Evolutionary conservation across 2,888 invertebrate genomes (phyloP).

Genomic region (Orthosia gothica): DNA sequence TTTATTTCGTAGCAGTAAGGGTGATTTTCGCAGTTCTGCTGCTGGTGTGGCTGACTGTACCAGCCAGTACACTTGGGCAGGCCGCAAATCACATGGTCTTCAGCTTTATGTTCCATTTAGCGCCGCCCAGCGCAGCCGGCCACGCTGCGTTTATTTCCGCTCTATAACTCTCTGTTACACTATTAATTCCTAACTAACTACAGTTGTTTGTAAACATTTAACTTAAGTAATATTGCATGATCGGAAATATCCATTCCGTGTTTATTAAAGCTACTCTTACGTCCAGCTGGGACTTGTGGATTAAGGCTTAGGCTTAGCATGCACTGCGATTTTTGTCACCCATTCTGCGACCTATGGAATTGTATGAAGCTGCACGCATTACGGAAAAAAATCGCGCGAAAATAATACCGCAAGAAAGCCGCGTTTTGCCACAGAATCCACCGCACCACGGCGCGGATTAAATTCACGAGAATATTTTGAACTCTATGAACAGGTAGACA

Average conservation of each 20-base stretch:
- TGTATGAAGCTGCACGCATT: too few species aligned
- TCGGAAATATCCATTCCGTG: conserved; percentile 21
- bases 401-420: too few species aligned
- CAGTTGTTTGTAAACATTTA: conserved; percentile 48
- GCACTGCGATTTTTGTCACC: too few species aligned
- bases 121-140: conserved; percentile 55
- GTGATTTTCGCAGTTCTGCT: not conserved
- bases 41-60: conserved; percentile 18
- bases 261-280: not conserved
- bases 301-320: too few species aligned
- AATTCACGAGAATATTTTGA: too few species aligned
- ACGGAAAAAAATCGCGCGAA: too few species aligned
- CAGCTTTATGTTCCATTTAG: conserved; percentile 64
- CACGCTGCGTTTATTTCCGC: conserved; percentile 61
- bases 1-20: conserved; percentile 12
- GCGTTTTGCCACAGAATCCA: too few species aligned
- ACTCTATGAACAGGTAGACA: too few species aligned
- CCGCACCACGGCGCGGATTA: too few species aligned
- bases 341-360: too few species aligned
- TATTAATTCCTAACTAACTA: conserved; percentile 53
- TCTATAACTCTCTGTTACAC: conserved; percentile 59
- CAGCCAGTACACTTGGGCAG: conserved; percentile 39
- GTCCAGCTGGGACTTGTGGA: not conserved
- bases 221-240: conserved; percentile 41
- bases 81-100: conserved; percentile 66